phyloP scores from a whole-genome alignment of 2,888 invertebrate species.

The Thereva nobilitata region DNA sequence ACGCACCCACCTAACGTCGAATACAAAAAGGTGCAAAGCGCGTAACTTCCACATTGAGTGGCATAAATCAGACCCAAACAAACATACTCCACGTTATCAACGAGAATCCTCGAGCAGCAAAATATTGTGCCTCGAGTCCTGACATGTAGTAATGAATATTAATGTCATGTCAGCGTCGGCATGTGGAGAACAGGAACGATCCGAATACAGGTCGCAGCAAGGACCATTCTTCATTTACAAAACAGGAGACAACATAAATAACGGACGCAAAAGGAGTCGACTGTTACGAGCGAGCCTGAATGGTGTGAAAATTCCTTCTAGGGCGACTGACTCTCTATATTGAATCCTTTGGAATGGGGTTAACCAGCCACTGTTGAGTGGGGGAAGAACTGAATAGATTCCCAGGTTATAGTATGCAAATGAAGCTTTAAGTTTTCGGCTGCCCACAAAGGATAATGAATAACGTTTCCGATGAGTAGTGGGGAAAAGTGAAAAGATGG shows the following conservation, averaged over 20 bases:
- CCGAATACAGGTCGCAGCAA: not conserved
- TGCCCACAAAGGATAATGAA: conserved; percentile 19
- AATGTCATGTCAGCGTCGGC: conserved; percentile 38
- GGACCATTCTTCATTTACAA: conserved; percentile 27
- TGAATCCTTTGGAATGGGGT: no score
- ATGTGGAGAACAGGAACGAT: conserved; percentile 24
- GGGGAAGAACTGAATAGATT: no score
- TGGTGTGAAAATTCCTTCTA: no score
- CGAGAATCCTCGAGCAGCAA: conserved; percentile 34
- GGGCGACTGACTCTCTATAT: no score
- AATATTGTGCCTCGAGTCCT: conserved; percentile 39
- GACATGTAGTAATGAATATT: conserved; percentile 41
- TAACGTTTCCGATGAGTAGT: conserved; percentile 9
- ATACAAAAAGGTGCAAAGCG: conserved; percentile 6
- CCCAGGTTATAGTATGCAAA: conserved; percentile 8
- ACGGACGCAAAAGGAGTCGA: not conserved
- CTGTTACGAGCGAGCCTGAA: not conserved
- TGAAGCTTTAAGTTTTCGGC: conserved; percentile 9
- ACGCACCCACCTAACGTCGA: not conserved
- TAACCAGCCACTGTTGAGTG: no score
- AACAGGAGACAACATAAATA: conserved; percentile 19
- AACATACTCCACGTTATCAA: conserved; percentile 41
- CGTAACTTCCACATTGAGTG: conserved; percentile 25
- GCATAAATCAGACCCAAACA: conserved; percentile 41
- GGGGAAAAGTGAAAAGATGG: conserved; percentile 34